phyloP scores from a whole-genome alignment of 2,888 invertebrate species.

The Seladonia tumulorum region DNA sequence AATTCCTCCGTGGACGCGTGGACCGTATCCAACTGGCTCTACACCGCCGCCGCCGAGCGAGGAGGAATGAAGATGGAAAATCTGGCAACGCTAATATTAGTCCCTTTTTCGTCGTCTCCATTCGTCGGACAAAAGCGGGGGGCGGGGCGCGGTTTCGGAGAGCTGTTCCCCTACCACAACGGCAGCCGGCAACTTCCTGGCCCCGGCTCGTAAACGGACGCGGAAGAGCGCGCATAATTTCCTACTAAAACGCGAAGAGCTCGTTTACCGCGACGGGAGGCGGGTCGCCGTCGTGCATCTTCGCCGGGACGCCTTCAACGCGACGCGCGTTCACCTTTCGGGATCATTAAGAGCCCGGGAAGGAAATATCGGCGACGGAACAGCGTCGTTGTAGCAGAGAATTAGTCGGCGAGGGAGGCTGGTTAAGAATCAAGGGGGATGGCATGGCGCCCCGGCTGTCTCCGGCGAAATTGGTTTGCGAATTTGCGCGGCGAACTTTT shows the following conservation, averaged over 20 bases:
- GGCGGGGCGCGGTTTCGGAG: conserved; percentile 42
- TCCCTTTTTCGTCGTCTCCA: conserved; percentile 43
- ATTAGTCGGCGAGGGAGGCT: background rate
- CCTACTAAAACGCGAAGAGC: conserved; percentile 80
- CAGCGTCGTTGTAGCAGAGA: background rate
- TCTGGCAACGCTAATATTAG: conserved; percentile 54
- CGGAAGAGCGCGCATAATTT: conserved; percentile 80
- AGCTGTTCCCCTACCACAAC: conserved; percentile 8
- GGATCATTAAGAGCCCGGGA: conserved; percentile 21
- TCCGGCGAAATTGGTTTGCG: background rate
- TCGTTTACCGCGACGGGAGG: conserved; percentile 71
- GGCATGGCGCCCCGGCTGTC: background rate
- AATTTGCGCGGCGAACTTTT: background rate
- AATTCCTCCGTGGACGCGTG: conserved; percentile 43
- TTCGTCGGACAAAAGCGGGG: conserved; percentile 28
- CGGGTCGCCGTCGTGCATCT: conserved; percentile 55
- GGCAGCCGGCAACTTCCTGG: conserved; percentile 53
- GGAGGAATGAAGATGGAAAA: conserved; percentile 25
- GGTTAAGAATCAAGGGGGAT: background rate
- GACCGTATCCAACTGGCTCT: conserved; percentile 43
- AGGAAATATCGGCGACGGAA: conserved; percentile 7
- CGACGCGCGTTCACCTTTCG: conserved; percentile 25
- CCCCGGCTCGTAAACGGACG: conserved; percentile 79
- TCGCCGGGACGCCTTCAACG: conserved; percentile 42
- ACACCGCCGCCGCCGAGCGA: background rate